Conservation (phyloP, 2,113 vertebrate genomes). For the Tetrax tetrax region DNA sequence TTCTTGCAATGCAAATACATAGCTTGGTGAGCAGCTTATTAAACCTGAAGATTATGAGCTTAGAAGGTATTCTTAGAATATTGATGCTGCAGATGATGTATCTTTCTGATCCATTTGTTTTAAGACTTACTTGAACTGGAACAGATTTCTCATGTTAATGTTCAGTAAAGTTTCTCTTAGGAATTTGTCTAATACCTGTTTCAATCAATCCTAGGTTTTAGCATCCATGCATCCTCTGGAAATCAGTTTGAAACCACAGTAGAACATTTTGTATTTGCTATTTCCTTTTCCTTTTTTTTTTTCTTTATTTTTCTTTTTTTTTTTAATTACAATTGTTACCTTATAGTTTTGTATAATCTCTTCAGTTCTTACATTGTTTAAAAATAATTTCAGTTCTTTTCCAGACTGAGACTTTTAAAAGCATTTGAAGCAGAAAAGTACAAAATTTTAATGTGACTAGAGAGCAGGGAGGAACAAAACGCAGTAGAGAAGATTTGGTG, state of each 20-base stretch:
- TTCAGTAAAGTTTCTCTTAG: background rate
- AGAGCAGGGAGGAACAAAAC: background rate
- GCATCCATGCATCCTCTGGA: background rate
- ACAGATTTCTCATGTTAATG: background rate
- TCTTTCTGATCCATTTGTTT: background rate
- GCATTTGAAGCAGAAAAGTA: background rate
- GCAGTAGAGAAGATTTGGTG: background rate
- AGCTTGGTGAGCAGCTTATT: background rate
- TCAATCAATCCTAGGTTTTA: background rate
- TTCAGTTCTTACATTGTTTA: background rate
- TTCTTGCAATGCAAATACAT: background rate
- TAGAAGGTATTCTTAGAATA: background rate
- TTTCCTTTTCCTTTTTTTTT: background rate
- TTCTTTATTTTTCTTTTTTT: background rate
- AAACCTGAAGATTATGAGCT: background rate
- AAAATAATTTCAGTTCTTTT: background rate
- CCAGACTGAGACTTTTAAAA: background rate
- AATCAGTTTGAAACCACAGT: background rate
- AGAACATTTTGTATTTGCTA: background rate
- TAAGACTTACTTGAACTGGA: background rate
- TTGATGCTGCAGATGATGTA: background rate
- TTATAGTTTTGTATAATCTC: background rate
- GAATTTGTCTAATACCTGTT: background rate
- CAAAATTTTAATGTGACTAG: background rate
- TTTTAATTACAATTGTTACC: background rate